phyloP scores from a whole-genome alignment of 2,888 invertebrate species.

The Capitulum mitella region DNA sequence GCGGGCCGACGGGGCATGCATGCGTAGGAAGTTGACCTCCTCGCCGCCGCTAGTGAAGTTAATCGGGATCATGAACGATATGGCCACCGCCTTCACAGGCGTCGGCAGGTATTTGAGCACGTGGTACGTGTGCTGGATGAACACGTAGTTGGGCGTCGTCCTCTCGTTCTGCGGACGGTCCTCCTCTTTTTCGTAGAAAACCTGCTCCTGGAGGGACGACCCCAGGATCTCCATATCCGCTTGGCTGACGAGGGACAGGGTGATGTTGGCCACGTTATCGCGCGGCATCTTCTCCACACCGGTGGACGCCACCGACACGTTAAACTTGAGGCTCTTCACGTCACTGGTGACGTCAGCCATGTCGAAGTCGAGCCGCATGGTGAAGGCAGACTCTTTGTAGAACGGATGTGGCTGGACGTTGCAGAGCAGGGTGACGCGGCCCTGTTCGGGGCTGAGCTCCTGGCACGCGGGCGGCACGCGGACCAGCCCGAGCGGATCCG shows the following conservation, averaged over 20 bases:
- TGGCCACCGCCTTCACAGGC: neutral
- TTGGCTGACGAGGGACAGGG: neutral
- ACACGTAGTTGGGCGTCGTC: neutral
- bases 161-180: neutral
- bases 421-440: neutral
- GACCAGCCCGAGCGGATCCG: slow-evolving; percentile 28
- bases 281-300: neutral
- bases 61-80: neutral
- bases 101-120: neutral
- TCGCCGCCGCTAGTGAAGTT: neutral
- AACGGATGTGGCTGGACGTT: neutral
- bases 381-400: neutral
- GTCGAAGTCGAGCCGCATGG: neutral
- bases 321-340: neutral
- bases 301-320: neutral
- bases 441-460: neutral
- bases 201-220: neutral
- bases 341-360: neutral
- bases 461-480: slow-evolving; percentile 28
- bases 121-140: neutral
- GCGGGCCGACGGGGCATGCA: neutral
- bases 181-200: neutral
- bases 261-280: neutral
- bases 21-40: neutral
- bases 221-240: slow-evolving; percentile 20